These are phyloP conservation scores for Tachina fera DNA, from an alignment of 2,888 invertebrate genomes.

Conservation along the genomic window DNA sequence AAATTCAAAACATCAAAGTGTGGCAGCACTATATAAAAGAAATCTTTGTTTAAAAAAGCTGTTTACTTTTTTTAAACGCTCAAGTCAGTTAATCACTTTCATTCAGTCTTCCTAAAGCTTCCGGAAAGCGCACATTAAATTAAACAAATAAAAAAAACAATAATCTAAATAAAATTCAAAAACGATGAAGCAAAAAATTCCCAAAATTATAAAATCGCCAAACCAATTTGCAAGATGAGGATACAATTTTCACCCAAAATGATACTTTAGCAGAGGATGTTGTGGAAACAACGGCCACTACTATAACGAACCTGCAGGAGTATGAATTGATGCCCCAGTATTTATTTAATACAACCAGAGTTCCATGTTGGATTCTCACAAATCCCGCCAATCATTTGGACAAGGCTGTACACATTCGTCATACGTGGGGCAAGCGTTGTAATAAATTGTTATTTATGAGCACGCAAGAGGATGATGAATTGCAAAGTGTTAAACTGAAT, in stretches of 20 bases:
- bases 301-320: not conserved
- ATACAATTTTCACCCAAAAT: not conserved
- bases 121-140: slow-evolving; percentile 22
- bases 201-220: no score
- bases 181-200: no score
- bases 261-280: not conserved
- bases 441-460: slow-evolving; percentile 95
- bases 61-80: slow-evolving; percentile 1
- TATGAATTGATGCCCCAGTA: not conserved
- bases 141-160: not conserved
- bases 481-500: slow-evolving; percentile 90
- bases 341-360: slow-evolving; percentile 87
- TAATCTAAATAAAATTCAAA: not conserved
- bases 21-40: slow-evolving; percentile 34
- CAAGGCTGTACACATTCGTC: slow-evolving; percentile 94
- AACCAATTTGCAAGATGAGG: slow-evolving; percentile 36
- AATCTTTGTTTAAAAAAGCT: not conserved
- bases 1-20: slow-evolving; percentile 4
- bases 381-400: slow-evolving; percentile 92
- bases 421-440: slow-evolving; percentile 97
- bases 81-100: slow-evolving; percentile 13
- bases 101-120: slow-evolving; percentile 30
- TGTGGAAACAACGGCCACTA: not conserved
- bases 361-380: slow-evolving; percentile 98
- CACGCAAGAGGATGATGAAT: slow-evolving; percentile 87